Conservation (phyloP, 2,888 invertebrate species). For the Synanthedon tipuliformis region DNA sequence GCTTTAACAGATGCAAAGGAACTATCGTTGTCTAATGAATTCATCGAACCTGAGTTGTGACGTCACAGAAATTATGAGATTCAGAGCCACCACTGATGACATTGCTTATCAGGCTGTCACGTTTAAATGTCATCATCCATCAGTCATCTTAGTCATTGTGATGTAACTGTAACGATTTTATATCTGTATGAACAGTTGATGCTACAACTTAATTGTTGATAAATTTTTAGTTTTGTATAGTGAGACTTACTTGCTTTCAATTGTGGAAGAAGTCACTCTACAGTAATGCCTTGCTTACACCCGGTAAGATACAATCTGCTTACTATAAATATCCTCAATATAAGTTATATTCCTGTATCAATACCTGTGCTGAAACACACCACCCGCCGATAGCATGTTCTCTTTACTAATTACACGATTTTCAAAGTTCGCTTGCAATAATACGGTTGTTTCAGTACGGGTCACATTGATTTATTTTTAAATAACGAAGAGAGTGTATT, state of each 20-base stretch:
- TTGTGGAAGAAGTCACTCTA: conserved; percentile 70
- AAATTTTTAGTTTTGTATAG: conserved; percentile 67
- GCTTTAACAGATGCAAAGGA: conserved; percentile 15
- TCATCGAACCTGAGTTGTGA: not conserved
- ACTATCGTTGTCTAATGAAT: not conserved
- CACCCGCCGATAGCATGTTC: conserved; percentile 18
- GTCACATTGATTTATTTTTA: conserved; percentile 36
- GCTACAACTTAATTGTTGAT: conserved; percentile 62
- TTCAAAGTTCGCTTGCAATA: conserved; percentile 23
- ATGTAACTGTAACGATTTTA: conserved; percentile 51
- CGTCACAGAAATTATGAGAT: not conserved
- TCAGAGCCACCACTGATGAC: conserved; percentile 17
- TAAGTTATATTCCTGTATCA: conserved; percentile 58
- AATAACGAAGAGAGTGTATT: conserved; percentile 55
- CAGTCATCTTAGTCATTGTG: conserved; percentile 56
- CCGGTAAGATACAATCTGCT: conserved; percentile 69
- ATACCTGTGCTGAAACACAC: conserved; percentile 56
- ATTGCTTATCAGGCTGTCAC: conserved; percentile 39
- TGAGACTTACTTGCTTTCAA: conserved; percentile 68
- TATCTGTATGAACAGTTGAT: conserved; percentile 61
- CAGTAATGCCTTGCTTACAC: conserved; percentile 70
- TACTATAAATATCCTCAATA: conserved; percentile 65
- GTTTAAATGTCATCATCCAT: conserved; percentile 46
- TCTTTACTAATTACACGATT: conserved; percentile 11
- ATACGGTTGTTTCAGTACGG: conserved; percentile 55